Conservation (phyloP, 2,113 vertebrate genomes). For the Sinocyclocheilus grahami region DNA sequence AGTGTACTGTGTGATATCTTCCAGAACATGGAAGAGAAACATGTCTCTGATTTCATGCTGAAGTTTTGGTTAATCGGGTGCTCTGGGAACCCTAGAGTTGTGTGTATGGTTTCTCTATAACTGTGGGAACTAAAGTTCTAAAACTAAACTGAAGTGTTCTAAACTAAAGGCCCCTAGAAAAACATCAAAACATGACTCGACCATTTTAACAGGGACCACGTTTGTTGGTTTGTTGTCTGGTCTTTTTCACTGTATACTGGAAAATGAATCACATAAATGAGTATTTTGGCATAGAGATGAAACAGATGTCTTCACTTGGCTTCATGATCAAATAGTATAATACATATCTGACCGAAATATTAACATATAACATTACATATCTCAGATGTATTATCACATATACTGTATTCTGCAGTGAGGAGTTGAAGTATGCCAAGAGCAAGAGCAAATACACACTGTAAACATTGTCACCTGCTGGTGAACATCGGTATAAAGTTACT, state of each 20-base stretch:
- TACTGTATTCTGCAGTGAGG: background rate
- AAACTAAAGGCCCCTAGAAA: background rate
- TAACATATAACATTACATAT: background rate
- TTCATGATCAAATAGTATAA: background rate
- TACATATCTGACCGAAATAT: background rate
- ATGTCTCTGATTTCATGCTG: slow-evolving; percentile 21
- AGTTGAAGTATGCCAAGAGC: background rate
- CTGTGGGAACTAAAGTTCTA: background rate
- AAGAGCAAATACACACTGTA: background rate
- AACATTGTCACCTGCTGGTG: background rate
- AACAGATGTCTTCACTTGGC: background rate
- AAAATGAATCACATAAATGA: background rate
- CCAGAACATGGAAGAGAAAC: slow-evolving; percentile 17
- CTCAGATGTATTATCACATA: background rate
- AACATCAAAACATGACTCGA: background rate
- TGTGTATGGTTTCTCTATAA: background rate
- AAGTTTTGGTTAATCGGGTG: slow-evolving; percentile 50
- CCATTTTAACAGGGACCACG: background rate
- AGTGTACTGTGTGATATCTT: slow-evolving; percentile 47
- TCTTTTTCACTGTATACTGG: background rate
- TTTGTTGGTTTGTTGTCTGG: background rate
- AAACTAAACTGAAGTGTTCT: no score
- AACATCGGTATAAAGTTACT: background rate
- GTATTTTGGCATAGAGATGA: background rate
- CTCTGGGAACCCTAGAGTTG: slow-evolving; percentile 62